phyloP scores from a whole-genome alignment of 2,888 invertebrate species.

The Prenolepis imparis region DNA sequence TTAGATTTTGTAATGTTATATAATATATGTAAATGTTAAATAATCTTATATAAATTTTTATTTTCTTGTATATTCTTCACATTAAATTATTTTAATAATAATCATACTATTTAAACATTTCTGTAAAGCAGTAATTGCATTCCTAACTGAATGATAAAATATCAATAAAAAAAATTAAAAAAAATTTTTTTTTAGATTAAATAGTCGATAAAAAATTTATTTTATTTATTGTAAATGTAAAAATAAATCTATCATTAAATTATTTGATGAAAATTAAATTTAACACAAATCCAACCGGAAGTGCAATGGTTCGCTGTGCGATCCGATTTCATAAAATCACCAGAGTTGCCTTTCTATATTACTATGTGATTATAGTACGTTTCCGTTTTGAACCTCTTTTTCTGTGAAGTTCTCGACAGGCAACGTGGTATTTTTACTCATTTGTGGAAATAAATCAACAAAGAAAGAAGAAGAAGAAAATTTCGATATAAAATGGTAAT shows the following conservation, averaged over 20 bases:
- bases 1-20: neutral
- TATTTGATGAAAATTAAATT: neutral
- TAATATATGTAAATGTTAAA: neutral
- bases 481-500: conserved; percentile 78
- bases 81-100: neutral
- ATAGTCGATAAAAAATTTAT: neutral
- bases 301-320: neutral
- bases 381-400: conserved; percentile 52
- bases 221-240: neutral
- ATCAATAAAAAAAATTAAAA: neutral
- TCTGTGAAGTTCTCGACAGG: conserved; percentile 68
- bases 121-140: neutral
- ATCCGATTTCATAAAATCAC: neutral
- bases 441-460: neutral
- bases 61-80: neutral
- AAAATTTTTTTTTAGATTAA: neutral
- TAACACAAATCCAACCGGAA: neutral
- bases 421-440: neutral
- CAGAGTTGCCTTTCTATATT: neutral
- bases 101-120: neutral
- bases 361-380: neutral
- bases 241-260: neutral
- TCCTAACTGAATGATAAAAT: neutral
- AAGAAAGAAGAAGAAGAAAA: neutral
- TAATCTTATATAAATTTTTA: neutral